A percentile compares a stretch with the other conserved stretches of the same genome.
phyloP scores from a whole-genome alignment of 2,113 vertebrate species.

The Nymphicus hollandicus region DNA sequence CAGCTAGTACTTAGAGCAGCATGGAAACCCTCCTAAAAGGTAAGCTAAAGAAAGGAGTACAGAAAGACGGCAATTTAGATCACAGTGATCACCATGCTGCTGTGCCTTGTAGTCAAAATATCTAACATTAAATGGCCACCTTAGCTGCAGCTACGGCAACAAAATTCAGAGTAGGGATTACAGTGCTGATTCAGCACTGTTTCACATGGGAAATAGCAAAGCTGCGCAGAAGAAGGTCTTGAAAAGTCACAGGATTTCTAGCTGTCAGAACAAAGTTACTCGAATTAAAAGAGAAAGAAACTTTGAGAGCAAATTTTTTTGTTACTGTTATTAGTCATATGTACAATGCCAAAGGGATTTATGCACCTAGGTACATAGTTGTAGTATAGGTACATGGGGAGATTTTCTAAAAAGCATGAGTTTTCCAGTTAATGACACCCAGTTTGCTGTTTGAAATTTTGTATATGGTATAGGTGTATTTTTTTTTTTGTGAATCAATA shows the following conservation, averaged over 20 bases:
- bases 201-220: not conserved
- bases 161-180: not conserved
- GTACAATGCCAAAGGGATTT: not conserved
- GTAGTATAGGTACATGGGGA: not conserved
- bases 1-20: not conserved
- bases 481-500: not conserved
- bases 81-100: not conserved
- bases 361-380: not conserved
- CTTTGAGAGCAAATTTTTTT: not conserved
- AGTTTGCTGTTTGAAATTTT: not conserved
- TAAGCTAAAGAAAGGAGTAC: not conserved
- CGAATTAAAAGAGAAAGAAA: not conserved
- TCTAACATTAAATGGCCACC: not conserved
- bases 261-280: not conserved
- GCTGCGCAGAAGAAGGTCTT: not conserved
- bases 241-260: not conserved
- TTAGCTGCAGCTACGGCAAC: not conserved
- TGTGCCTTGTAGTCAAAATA: not conserved
- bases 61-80: not conserved
- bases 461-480: not conserved
- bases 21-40: not conserved
- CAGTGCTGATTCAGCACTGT: not conserved
- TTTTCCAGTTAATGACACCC: not conserved
- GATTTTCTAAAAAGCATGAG: not conserved
- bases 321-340: not conserved